phyloP scores from a whole-genome alignment of 2,113 vertebrate species.

The Catagonus wagneri region DNA sequence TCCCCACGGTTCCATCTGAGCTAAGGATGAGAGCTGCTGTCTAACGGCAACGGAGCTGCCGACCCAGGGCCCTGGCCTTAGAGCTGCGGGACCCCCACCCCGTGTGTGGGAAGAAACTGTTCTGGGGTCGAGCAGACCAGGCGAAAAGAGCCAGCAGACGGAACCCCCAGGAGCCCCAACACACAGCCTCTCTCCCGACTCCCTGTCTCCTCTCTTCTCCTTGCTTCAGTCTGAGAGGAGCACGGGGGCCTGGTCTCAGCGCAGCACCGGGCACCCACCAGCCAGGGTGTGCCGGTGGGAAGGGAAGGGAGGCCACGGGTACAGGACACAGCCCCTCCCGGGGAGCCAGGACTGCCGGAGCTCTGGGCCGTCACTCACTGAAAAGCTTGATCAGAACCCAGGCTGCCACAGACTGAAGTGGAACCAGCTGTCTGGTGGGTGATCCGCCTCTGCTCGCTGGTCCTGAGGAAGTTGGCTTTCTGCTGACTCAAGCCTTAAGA shows the following conservation, averaged over 20 bases:
- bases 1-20: neutral
- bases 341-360: neutral
- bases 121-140: neutral
- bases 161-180: neutral
- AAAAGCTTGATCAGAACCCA: accelerated
- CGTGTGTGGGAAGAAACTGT: neutral
- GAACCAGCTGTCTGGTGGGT: neutral
- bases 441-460: neutral
- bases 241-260: neutral
- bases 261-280: too few relatives aligned
- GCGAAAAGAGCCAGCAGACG: neutral
- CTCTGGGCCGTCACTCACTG: neutral
- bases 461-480: neutral
- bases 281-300: accelerated
- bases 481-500: constrained; percentile 41
- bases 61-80: neutral
- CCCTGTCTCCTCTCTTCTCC: neutral
- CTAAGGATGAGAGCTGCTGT: neutral
- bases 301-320: neutral
- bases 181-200: neutral
- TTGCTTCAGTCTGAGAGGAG: neutral
- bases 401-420: neutral
- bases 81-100: neutral
- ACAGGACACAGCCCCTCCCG: neutral
- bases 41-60: accelerated